Conservation (phyloP, 2,113 vertebrate genomes). For the Seriola aureovittata region DNA sequence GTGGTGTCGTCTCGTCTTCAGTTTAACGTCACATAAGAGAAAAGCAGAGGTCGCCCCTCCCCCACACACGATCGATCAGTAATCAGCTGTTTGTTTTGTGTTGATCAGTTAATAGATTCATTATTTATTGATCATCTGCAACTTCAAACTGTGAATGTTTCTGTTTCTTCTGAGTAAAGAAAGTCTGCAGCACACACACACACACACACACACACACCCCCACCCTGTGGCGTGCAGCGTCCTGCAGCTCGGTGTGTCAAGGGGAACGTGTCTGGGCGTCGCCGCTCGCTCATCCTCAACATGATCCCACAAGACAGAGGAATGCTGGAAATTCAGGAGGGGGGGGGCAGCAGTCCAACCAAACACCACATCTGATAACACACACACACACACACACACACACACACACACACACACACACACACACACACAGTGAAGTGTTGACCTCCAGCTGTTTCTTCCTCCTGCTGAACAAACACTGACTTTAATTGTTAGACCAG, state of each 20-base stretch:
- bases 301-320: slow-evolving; percentile 62
- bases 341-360: not conserved
- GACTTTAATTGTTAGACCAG: no score
- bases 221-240: not conserved
- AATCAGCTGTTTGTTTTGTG: no score
- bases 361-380: not conserved
- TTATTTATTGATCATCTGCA: no score
- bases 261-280: slow-evolving; percentile 15
- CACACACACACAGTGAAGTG: not conserved
- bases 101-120: no score
- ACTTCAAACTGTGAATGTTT: no score
- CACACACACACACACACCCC: slow-evolving; percentile 4
- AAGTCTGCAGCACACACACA: no score
- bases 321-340: slow-evolving; percentile 69
- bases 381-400: not conserved
- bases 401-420: slow-evolving; percentile 4
- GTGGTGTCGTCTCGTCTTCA: no score
- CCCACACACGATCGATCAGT: no score
- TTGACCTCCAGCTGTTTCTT: not conserved
- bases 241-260: not conserved
- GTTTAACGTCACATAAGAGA: no score
- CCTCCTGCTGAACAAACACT: no score
- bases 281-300: slow-evolving; percentile 1
- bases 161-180: no score
- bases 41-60: no score